Percentiles rank a stretch among this genome's conserved stretches.
Evolutionary conservation across 1,140 invertebrate genomes (phyloP).

Genomic region (Euwallacea fornicatus): DNA sequence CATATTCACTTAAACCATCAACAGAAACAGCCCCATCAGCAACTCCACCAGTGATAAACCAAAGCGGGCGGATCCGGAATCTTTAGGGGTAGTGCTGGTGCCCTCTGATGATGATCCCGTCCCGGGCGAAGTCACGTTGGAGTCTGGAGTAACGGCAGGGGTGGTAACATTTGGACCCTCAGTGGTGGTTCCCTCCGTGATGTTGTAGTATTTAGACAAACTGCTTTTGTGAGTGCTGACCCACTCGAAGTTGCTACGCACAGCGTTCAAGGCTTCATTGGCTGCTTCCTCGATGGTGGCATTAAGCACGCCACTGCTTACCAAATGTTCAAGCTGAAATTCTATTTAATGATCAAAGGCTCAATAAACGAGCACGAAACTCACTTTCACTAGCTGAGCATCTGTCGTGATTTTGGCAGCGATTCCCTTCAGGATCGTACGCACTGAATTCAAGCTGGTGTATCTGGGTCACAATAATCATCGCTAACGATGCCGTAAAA

Average conservation of each 20-base stretch:
- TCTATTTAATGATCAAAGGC: background rate
- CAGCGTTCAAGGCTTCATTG: constrained; percentile 1
- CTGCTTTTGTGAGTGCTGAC: constrained; percentile 11
- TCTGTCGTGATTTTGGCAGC: constrained; percentile 27
- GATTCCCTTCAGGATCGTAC: constrained; percentile 28
- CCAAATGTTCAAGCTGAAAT: constrained; percentile 23
- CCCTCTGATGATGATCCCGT: no score
- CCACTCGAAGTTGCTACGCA: constrained; percentile 23
- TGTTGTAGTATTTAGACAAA: constrained; percentile 10
- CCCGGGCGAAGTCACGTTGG: no score
- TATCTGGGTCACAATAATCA: constrained; percentile 8
- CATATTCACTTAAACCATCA: background rate
- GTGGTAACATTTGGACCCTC: background rate
- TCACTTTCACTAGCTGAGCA: constrained; percentile 16
- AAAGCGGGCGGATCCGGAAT: background rate
- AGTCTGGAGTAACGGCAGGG: background rate
- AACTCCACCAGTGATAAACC: background rate
- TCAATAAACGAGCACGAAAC: no score
- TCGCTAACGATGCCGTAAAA: background rate
- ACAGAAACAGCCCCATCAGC: background rate
- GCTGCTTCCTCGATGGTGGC: constrained; percentile 17
- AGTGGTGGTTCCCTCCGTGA: constrained; percentile 7
- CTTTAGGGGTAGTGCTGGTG: background rate
- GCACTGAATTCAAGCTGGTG: constrained; percentile 26
- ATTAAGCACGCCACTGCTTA: background rate